Evolutionary conservation across 1,140 invertebrate species (phyloP), one percentile per base, ranked within the genome.

Genomic region (Zaprionus vittiger): DNA sequence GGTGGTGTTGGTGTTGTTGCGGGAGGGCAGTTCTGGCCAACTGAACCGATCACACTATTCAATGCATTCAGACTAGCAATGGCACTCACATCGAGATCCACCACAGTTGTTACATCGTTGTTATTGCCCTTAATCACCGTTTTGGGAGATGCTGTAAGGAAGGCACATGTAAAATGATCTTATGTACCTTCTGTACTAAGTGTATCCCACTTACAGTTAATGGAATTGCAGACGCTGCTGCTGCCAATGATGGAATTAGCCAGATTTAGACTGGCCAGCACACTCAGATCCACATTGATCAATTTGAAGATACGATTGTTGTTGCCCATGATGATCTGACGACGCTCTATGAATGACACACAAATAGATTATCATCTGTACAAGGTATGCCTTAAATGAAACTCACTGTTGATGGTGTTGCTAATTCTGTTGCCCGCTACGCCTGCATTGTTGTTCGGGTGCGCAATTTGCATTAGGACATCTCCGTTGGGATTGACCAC

Each of bases 291-390:
- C 47, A 87, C 14, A 37, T 87, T 82, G 0, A 87, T 38, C 41
- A 89, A 7, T 15, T 73, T 75, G 1, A 65, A 37, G 6, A 89
- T 64, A 3, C 34, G 59, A 24, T 81, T 89, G 5, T 83, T 73
- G 34, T 87, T 14, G 0, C 78, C 84, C 6, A 89, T 12, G n/a
- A 87, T 49, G 7, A 87, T 73, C 49, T 77, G 65, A n/a, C 70
- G 71, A 11, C 71, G 65, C 22, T 56, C 84, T 89, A 38, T 5
- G 63, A 12, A 5, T 6, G 15, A 7, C 5, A 3, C 4, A 28
- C 1, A 24, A n/a, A 55, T 17, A 5, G 15, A 31, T 28, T 11
- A 3, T 4, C 2, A 34, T 9, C 14, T 20, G 7, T 0, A 1
- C 37, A 20, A 15, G 15, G 0, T 20, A n/a, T 20, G n/a, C 0